Conservation (phyloP, 2,888 invertebrate species). For the Galerucella nymphaeae region DNA sequence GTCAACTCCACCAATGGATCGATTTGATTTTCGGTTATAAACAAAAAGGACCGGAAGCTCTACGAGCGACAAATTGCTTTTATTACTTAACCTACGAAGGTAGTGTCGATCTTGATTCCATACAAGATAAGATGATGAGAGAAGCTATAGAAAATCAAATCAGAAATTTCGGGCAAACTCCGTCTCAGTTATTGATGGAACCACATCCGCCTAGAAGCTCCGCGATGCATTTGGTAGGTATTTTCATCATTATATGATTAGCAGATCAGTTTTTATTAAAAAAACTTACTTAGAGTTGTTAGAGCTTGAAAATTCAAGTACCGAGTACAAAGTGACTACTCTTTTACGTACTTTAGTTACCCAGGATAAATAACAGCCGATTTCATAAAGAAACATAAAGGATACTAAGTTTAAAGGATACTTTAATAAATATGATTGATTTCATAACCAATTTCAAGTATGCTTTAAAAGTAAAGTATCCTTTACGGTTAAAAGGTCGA, state of each 20-base stretch:
- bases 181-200: slow-evolving; percentile 96
- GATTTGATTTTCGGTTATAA: slow-evolving; percentile 99
- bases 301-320: no score
- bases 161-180: slow-evolving; percentile 97
- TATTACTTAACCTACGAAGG: slow-evolving; percentile 99
- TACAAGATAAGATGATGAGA: slow-evolving; percentile 89
- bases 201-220: slow-evolving; percentile 98
- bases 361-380: no score
- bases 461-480: no score
- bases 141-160: slow-evolving; percentile 98
- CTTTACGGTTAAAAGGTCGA: no score
- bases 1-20: slow-evolving; percentile 99
- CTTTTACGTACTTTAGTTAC: no score
- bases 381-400: no score
- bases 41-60: slow-evolving; percentile 97
- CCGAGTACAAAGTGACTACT: no score
- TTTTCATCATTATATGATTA: background rate
- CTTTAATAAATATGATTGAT: no score
- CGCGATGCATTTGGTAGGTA: slow-evolving; percentile 87
- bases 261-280: no score
- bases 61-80: slow-evolving; percentile 98
- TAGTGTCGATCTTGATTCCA: slow-evolving; percentile 90
- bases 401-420: no score
- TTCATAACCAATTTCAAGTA: no score
- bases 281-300: no score